A percentile compares a stretch with the other conserved stretches of the same genome.
Conservation (phyloP, 2,888 invertebrate species). For the Drosophila sordidapex region DNA sequence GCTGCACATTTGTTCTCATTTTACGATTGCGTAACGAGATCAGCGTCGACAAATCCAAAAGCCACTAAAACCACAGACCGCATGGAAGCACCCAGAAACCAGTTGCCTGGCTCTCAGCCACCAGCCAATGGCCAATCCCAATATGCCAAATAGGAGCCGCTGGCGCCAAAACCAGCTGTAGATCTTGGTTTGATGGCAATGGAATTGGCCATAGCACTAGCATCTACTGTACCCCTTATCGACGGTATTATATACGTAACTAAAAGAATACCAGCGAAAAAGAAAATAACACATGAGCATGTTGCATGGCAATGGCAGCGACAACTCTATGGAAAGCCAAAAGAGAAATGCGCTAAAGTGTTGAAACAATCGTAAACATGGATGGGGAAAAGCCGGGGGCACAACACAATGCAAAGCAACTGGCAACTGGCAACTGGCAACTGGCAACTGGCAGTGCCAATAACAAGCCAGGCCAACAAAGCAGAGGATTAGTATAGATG, state of each 20-base stretch:
- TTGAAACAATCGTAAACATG: conserved; percentile 79
- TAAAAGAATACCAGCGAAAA: conserved; percentile 38
- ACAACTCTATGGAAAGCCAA: conserved; percentile 60
- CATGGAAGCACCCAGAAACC: conserved; percentile 21
- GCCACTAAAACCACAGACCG: conserved; percentile 73
- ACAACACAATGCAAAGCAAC: conserved; percentile 34
- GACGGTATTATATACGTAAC: conserved; percentile 66
- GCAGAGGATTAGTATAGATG: conserved; percentile 69
- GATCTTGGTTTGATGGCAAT: conserved; percentile 23
- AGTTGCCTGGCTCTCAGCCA: conserved; percentile 7
- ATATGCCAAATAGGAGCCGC: conserved; percentile 68
- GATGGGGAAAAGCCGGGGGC: conserved; percentile 53
- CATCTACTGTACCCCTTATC: conserved; percentile 51
- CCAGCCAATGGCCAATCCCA: conserved; percentile 50
- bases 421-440: conserved; percentile 30
- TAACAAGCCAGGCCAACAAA: conserved; percentile 32
- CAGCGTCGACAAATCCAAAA: conserved; percentile 78
- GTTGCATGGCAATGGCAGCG: conserved; percentile 12
- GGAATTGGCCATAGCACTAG: conserved; percentile 16
- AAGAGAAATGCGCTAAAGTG: conserved; percentile 73
- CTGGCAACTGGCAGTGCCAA: conserved; percentile 46
- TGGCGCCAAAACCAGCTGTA: conserved; percentile 49
- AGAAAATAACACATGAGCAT: conserved; percentile 31
- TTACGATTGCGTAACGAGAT: conserved; percentile 79
- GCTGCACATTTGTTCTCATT: conserved; percentile 79